phyloP scores from a whole-genome alignment of 1,140 invertebrate species.

The Drosophila ananassae region DNA sequence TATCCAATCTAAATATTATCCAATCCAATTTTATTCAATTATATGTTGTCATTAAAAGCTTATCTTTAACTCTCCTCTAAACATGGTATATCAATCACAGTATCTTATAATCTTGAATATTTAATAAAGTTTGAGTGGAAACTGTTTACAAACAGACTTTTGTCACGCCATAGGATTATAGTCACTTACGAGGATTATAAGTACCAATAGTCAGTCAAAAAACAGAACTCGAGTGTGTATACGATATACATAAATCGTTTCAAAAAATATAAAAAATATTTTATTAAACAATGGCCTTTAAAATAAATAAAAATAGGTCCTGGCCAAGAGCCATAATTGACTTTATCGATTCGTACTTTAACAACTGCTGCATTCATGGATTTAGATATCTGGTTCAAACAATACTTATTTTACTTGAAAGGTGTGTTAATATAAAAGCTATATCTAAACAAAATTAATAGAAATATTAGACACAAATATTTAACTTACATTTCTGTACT shows the following conservation, averaged over 20 bases:
- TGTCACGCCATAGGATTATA: conserved; percentile 21
- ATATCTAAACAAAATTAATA: too few species aligned
- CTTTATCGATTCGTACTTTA: conserved; percentile 64
- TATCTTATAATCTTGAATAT: conserved; percentile 21
- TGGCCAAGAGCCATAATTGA: conserved; percentile 12
- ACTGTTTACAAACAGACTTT: conserved; percentile 4
- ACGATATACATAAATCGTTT: neutral
- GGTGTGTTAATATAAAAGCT: conserved; percentile 23
- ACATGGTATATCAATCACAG: neutral
- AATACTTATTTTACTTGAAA: conserved; percentile 59
- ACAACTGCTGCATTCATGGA: conserved; percentile 66
- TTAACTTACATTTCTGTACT: neutral
- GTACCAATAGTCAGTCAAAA: neutral
- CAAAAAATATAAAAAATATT: neutral
- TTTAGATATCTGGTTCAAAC: conserved; percentile 56
- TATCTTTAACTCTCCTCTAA: too few species aligned
- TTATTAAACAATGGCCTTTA: neutral
- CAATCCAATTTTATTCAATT: too few species aligned
- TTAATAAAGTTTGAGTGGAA: conserved; percentile 5
- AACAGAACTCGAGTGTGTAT: neutral
- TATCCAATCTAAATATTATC: neutral
- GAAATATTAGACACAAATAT: neutral
- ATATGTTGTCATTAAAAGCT: too few species aligned
- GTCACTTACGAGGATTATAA: neutral
- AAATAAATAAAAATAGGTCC: neutral